phyloP scores from a whole-genome alignment of 2,113 vertebrate genomes.

The Symphodus melops region DNA sequence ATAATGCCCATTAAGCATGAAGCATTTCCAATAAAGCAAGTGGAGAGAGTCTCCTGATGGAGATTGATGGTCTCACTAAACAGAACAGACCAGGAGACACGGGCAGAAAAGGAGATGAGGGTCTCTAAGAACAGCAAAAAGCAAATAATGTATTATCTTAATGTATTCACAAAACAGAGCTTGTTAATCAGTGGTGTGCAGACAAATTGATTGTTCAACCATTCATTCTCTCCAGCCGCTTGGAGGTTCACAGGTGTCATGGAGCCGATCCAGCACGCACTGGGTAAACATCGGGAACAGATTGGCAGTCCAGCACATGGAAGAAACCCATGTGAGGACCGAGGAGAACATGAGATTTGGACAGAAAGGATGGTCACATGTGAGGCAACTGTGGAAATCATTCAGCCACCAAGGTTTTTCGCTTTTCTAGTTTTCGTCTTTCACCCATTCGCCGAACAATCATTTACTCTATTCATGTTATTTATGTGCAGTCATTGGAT shows the following conservation, averaged over 20 bases:
- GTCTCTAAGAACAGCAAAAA: slow-evolving; percentile 39
- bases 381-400: not conserved
- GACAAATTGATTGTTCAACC: slow-evolving; percentile 42
- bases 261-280: slow-evolving; percentile 13
- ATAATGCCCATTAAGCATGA: slow-evolving; percentile 71
- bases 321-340: slow-evolving; percentile 21
- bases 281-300: slow-evolving; percentile 18
- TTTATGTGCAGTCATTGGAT: too few species aligned
- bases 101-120: slow-evolving; percentile 23
- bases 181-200: slow-evolving; percentile 31
- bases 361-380: slow-evolving; percentile 14
- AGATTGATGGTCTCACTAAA: slow-evolving; percentile 69
- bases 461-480: too few species aligned
- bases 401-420: not conserved
- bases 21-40: slow-evolving; percentile 71
- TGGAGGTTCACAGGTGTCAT: slow-evolving; percentile 32
- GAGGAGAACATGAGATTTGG: slow-evolving; percentile 10
- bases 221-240: slow-evolving; percentile 35
- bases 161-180: slow-evolving; percentile 8
- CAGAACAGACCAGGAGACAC: slow-evolving; percentile 43
- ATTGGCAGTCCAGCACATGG: slow-evolving; percentile 27
- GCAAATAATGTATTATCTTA: slow-evolving; percentile 35
- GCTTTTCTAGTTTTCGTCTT: not conserved
- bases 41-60: slow-evolving; percentile 58
- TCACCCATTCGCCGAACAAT: too few species aligned